phyloP scores from a whole-genome alignment of 2,797 vertebrate genomes.

The Sarcophilus harrisii region DNA sequence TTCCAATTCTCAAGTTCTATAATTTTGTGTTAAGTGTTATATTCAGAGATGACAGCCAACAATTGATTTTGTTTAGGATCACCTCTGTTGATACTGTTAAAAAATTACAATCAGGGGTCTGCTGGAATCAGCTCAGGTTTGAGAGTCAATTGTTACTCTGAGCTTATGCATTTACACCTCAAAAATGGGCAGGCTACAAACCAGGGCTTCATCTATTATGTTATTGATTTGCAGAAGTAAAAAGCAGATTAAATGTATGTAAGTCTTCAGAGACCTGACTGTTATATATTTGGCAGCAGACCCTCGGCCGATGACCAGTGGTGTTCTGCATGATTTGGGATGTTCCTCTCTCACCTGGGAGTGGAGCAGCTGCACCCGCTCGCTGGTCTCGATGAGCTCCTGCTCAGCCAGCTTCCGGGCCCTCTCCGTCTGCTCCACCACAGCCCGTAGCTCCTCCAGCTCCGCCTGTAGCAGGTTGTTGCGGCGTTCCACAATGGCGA shows the following conservation, averaged over 20 bases:
- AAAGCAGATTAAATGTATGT: background rate
- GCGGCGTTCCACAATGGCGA: constrained; percentile 88
- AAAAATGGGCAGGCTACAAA: background rate
- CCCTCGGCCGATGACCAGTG: background rate
- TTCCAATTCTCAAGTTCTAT: background rate
- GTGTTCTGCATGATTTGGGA: background rate
- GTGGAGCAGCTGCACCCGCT: constrained; percentile 91
- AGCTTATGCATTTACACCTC: background rate
- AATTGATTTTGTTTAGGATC: background rate
- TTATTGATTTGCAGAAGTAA: background rate
- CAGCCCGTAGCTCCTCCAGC: constrained; percentile 87
- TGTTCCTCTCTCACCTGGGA: constrained; percentile 85
- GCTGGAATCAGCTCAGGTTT: background rate
- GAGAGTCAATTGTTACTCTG: background rate
- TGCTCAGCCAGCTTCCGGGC: constrained; percentile 90
- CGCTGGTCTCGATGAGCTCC: constrained; percentile 90
- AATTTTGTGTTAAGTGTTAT: background rate
- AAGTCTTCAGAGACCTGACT: background rate
- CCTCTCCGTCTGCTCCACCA: constrained; percentile 90
- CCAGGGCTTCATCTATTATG: background rate
- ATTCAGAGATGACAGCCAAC: background rate
- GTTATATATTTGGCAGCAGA: background rate
- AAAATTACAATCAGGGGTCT: background rate
- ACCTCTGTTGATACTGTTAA: background rate
- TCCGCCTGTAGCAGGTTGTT: constrained; percentile 89